Evolutionary conservation across 1,140 invertebrate genomes (phyloP).

Genomic region (Calephelis nemesis): DNA sequence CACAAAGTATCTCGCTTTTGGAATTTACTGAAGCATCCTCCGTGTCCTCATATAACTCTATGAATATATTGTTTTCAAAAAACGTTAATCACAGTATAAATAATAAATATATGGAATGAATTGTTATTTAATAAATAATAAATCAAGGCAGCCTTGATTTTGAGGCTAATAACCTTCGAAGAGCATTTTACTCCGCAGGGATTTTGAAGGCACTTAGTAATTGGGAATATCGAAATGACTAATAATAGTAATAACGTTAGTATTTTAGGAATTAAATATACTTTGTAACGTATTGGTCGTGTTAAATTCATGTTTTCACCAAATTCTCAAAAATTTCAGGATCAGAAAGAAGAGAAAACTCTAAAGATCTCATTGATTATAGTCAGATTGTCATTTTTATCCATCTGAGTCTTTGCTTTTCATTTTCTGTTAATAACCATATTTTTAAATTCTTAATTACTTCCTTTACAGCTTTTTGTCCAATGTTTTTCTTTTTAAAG

Average conservation of each 20-base stretch:
- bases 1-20: slow-evolving; percentile 45
- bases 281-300: not conserved
- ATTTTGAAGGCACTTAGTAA: slow-evolving; percentile 61
- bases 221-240: slow-evolving; percentile 24
- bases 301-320: not conserved
- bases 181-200: slow-evolving; percentile 47
- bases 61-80: slow-evolving; percentile 56
- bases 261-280: not conserved
- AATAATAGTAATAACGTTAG: not conserved
- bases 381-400: no score
- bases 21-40: slow-evolving; percentile 21
- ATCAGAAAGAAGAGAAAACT: no score
- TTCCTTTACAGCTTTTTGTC: no score
- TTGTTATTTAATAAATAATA: slow-evolving; percentile 55
- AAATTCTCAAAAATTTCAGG: no score
- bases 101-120: slow-evolving; percentile 68
- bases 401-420: no score
- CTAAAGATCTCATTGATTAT: no score
- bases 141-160: slow-evolving; percentile 39
- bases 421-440: no score
- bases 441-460: no score
- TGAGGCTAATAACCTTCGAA: slow-evolving; percentile 46
- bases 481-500: no score
- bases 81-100: slow-evolving; percentile 69
- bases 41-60: slow-evolving; percentile 35